Evolutionary conservation across 2,888 invertebrate species (phyloP), one percentile per base, ranked within the genome.

Genomic region (Acanthacorydalis orientalis): DNA sequence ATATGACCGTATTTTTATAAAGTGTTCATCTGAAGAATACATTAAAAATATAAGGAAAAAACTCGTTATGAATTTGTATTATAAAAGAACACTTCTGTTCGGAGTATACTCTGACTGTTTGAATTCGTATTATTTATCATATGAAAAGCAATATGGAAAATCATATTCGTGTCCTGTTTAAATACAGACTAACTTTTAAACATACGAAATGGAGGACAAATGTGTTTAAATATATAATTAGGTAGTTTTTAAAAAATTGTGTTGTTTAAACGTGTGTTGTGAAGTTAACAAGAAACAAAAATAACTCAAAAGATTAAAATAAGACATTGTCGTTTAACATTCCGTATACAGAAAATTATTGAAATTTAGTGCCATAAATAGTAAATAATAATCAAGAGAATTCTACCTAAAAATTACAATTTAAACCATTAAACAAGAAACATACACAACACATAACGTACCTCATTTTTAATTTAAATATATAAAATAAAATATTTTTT

Each of bases 401-500:
- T 9, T 38, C 38, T 69, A 53, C 64, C 64, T 54, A 62, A 63
- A 53, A 23, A 23, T 23, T 23, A 23, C 23, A 23, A 23, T 6
- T 23, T 23, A 4, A 23, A 23, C 23, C 2, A 23, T 23, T 23
- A 23, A 23, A 23, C 6, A 23, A 23, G 23, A 23, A 23, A 23
- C 23, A 23, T 23, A 23, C 23, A 23, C 23, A 23, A 60, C 65
- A 38, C 62, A 69, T 32, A 51, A 59, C 11, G 15, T 38, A 38
- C 38, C 38, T 38, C 38, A 38, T 38, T 38, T 38, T 38, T 38
- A 38, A 15, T 38, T 38, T 40, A 7, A 12, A 14, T 40, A 23
- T 42, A n/a, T 23, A 42, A 14, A 42, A 7, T n/a, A 3, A 31
- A 43, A 31, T 43, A 43, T 16, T 16, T 39, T 12, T 39, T 39